A percentile compares a stretch with the other conserved stretches of the same genome.
Evolutionary conservation across 2,113 vertebrate species (phyloP).

Genomic region (Melozone crissalis): DNA sequence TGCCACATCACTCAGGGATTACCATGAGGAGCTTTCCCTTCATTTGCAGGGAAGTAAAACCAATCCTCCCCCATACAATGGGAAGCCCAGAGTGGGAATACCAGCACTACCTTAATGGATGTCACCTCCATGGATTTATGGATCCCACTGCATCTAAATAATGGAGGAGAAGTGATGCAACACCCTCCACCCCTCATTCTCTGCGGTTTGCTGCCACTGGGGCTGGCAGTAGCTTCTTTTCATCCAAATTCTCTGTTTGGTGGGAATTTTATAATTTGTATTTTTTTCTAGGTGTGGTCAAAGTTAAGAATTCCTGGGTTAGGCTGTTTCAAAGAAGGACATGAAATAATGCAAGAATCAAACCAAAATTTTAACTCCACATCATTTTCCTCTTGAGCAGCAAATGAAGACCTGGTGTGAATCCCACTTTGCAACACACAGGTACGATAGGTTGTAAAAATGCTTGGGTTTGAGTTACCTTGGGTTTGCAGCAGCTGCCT

Average conservation of each 20-base stretch:
- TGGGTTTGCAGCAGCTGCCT: background rate
- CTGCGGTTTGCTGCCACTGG: background rate
- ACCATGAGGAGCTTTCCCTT: background rate
- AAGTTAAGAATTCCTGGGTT: background rate
- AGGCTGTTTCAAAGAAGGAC: background rate
- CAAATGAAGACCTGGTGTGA: background rate
- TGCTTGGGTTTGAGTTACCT: accelerated
- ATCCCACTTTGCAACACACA: background rate
- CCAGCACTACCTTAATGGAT: slow-evolving; percentile 25
- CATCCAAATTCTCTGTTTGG: background rate
- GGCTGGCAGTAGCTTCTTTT: background rate
- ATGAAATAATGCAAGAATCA: background rate
- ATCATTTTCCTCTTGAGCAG: accelerated
- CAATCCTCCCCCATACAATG: accelerated
- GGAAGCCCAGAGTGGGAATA: background rate
- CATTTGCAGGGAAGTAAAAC: background rate
- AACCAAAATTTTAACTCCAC: background rate
- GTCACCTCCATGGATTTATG: slow-evolving; percentile 13
- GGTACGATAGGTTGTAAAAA: background rate
- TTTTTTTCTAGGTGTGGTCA: background rate
- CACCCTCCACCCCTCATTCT: background rate
- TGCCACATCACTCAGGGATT: slow-evolving; percentile 18
- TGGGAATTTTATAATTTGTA: background rate
- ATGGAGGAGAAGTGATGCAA: slow-evolving; percentile 33
- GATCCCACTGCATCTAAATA: slow-evolving; percentile 35